phyloP scores from a whole-genome alignment of 23 tunicate species.

The Styela clava region DNA sequence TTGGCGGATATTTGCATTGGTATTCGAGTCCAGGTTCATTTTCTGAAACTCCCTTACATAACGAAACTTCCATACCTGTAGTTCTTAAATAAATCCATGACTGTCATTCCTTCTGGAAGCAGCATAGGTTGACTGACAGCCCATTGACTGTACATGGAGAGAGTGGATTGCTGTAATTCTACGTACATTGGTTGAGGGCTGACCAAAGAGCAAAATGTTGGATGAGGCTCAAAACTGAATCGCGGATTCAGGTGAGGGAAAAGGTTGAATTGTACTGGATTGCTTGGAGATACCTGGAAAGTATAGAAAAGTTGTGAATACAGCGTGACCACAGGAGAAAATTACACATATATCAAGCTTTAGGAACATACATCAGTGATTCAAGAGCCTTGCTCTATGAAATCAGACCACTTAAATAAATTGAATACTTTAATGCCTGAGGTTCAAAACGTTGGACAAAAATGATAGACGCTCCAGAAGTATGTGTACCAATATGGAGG shows the following conservation, averaged over 20 bases:
- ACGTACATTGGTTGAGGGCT: slow-evolving; percentile 73
- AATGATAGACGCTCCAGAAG: too few relatives aligned
- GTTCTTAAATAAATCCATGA: slow-evolving; percentile 41
- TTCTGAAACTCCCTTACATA: too few relatives aligned
- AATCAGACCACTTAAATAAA: too few relatives aligned
- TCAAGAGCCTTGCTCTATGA: too few relatives aligned
- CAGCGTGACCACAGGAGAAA: too few relatives aligned
- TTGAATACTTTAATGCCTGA: too few relatives aligned
- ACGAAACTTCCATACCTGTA: slow-evolving; percentile 70
- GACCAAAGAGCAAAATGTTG: slow-evolving; percentile 58
- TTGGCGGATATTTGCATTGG: too few relatives aligned
- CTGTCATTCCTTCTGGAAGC: slow-evolving; percentile 48
- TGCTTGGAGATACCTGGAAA: slow-evolving; percentile 10
- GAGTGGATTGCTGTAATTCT: slow-evolving; percentile 26
- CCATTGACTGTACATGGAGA: slow-evolving; percentile 95
- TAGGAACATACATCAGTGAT: too few relatives aligned
- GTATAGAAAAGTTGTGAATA: neutral
- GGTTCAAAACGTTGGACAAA: too few relatives aligned
- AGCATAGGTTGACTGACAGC: slow-evolving; percentile 55
- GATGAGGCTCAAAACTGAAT: slow-evolving; percentile 31
- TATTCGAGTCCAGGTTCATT: too few relatives aligned
- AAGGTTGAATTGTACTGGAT: slow-evolving; percentile 13
- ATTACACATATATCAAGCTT: too few relatives aligned
- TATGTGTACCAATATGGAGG: too few relatives aligned
- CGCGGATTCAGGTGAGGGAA: slow-evolving; percentile 52